These are phyloP conservation scores for Scolanthus callimorphus DNA, from an alignment of 92 coral and sea anemone species.

Conservation along the genomic window DNA sequence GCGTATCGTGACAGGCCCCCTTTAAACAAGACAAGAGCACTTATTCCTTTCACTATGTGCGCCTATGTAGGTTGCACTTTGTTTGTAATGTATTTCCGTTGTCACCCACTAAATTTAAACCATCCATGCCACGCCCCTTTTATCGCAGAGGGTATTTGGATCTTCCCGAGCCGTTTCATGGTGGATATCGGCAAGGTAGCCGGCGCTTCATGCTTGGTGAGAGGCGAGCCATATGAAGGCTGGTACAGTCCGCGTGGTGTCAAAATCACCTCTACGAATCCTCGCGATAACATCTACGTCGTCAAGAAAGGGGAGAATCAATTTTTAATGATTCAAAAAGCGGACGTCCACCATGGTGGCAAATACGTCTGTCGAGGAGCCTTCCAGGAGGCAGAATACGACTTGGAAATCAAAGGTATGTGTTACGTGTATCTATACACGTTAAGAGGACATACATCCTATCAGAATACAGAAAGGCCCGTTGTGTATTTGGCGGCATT, in stretches of 20 bases:
- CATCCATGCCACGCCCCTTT: no score
- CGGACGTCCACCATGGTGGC: constrained; percentile 23
- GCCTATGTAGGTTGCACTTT: no score
- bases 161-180: constrained; percentile 7
- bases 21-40: no score
- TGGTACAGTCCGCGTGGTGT: constrained; percentile 33
- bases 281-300: neutral
- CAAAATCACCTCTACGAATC: constrained; percentile 16
- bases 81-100: no score
- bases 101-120: no score
- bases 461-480: no score
- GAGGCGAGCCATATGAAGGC: constrained; percentile 35
- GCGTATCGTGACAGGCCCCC: no score
- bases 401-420: constrained; percentile 16
- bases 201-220: constrained; percentile 11
- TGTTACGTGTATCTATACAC: no score
- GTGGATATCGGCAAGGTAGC: constrained; percentile 9
- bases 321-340: constrained; percentile 14
- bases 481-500: no score
- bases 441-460: no score
- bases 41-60: no score
- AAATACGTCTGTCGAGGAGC: constrained; percentile 31
- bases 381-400: constrained; percentile 5
- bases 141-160: constrained; percentile 15
- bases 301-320: constrained; percentile 13